Percentiles rank a stretch among this genome's conserved stretches.
Conservation (phyloP, 1,140 invertebrate species). For the Penaeus chinensis region DNA sequence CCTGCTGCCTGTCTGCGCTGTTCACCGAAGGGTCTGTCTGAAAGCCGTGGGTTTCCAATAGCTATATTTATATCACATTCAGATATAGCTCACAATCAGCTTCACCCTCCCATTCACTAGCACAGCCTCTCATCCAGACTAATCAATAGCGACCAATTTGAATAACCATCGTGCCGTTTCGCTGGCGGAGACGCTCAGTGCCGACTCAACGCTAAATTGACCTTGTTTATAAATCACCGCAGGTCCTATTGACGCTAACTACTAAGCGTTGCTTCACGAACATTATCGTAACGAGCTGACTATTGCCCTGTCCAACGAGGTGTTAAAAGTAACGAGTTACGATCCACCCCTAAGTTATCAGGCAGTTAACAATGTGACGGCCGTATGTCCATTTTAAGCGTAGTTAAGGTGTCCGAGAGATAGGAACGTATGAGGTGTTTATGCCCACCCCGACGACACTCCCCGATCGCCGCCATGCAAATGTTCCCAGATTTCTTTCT, state of each 20-base stretch:
- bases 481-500: too few relatives aligned
- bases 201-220: conserved; percentile 27
- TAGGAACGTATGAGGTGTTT: conserved; percentile 31
- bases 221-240: conserved; percentile 40
- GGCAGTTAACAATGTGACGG: conserved; percentile 39
- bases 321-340: conserved; percentile 50
- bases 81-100: background rate
- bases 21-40: too few relatives aligned
- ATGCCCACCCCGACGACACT: background rate
- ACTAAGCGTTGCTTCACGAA: conserved; percentile 17
- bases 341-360: conserved; percentile 28
- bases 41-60: too few relatives aligned
- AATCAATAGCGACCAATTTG: conserved; percentile 29
- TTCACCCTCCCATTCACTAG: background rate
- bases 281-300: conserved; percentile 45
- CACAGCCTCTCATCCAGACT: background rate
- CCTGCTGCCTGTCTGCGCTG: too few relatives aligned
- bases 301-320: conserved; percentile 34
- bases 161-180: background rate
- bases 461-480: too few relatives aligned
- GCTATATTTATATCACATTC: background rate
- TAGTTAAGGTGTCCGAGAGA: conserved; percentile 34
- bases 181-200: background rate
- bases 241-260: conserved; percentile 27
- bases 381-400: background rate